phyloP scores from a whole-genome alignment of 64 coral and sea anemone species.

The Acropora tenuis region DNA sequence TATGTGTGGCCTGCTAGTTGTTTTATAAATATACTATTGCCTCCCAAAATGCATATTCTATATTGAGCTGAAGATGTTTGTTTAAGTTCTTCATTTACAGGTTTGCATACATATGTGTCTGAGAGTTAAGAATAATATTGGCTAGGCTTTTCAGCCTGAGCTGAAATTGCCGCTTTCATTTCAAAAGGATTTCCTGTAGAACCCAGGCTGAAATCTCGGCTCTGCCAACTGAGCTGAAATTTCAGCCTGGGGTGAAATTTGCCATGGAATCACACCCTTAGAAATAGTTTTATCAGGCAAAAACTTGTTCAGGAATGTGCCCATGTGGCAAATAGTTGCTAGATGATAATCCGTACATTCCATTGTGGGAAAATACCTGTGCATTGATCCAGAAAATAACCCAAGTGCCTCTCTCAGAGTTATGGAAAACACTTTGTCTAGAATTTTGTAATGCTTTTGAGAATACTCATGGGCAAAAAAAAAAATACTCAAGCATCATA shows the following conservation, averaged over 20 bases:
- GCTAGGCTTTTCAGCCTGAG: too few species aligned
- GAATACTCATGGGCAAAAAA: neutral
- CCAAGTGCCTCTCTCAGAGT: neutral
- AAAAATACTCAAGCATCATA: neutral
- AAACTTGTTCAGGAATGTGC: neutral
- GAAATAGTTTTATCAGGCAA: neutral
- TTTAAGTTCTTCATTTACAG: neutral
- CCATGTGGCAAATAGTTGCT: neutral
- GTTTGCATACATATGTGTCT: neutral
- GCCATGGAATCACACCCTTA: too few species aligned
- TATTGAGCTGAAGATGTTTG: neutral
- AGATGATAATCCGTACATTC: conserved; percentile 7
- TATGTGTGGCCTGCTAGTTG: too few species aligned
- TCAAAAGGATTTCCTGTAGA: too few species aligned
- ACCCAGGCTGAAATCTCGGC: too few species aligned
- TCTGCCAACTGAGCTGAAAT: too few species aligned
- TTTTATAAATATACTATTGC: too few species aligned
- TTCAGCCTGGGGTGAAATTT: too few species aligned
- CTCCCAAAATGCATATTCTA: too few species aligned
- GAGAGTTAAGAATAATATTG: too few species aligned
- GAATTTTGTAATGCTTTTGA: neutral
- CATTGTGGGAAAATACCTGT: conserved; percentile 58
- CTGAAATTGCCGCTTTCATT: too few species aligned
- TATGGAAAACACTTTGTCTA: neutral
- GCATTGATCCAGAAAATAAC: conserved; percentile 37